phyloP scores from a whole-genome alignment of 2,888 invertebrate species.

The Tiliacea aurago region DNA sequence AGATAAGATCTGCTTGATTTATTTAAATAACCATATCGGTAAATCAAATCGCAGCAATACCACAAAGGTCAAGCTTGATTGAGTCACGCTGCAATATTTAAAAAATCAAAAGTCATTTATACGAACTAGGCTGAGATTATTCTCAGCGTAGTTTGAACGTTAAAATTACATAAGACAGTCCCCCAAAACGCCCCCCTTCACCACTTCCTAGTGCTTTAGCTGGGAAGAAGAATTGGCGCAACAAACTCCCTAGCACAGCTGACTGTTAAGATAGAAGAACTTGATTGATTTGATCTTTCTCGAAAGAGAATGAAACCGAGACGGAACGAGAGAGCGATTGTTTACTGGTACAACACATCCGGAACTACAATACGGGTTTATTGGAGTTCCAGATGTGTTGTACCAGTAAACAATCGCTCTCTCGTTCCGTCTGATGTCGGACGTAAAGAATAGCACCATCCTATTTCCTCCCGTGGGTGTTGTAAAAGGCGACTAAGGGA shows the following conservation, averaged over 20 bases:
- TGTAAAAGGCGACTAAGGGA: no score
- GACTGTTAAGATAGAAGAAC: neutral
- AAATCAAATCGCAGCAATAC: constrained; percentile 3
- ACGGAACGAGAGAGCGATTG: no score
- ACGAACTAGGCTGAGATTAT: neutral
- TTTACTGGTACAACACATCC: no score
- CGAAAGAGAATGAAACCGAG: no score
- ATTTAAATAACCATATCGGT: constrained; percentile 24
- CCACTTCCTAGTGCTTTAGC: neutral
- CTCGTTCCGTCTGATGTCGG: no score
- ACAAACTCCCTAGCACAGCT: neutral
- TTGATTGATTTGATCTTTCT: neutral
- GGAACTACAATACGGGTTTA: no score
- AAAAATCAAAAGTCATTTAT: neutral
- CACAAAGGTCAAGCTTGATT: neutral
- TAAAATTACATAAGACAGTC: neutral
- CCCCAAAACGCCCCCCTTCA: no score
- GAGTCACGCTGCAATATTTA: neutral
- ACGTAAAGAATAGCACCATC: no score
- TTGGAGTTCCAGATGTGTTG: neutral
- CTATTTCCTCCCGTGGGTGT: no score
- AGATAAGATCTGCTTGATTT: constrained; percentile 43
- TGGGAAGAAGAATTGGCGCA: neutral
- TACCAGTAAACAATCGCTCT: no score
- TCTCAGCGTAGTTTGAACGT: neutral